These are phyloP conservation scores for Mus spretus DNA, from an alignment of 2,797 vertebrate genomes.

Conservation along the genomic window DNA sequence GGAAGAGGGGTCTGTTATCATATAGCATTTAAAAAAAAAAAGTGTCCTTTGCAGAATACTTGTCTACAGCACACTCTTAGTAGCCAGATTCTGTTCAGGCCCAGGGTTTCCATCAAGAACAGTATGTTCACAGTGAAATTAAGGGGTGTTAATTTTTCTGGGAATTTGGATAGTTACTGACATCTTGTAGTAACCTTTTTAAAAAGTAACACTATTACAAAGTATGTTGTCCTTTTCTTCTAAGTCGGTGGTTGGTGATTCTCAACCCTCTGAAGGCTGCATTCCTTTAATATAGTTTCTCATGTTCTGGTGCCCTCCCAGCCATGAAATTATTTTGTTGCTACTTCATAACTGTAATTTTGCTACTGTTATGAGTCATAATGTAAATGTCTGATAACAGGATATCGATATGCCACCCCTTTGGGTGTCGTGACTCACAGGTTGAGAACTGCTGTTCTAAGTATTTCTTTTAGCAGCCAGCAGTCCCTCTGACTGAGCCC, in stretches of 20 bases:
- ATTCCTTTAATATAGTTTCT: background rate
- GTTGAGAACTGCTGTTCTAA: background rate
- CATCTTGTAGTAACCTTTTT: constrained; percentile 75
- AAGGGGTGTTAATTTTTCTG: constrained; percentile 74
- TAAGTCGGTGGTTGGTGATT: background rate
- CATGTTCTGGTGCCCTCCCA: background rate
- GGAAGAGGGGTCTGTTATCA: background rate
- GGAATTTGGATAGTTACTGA: constrained; percentile 79
- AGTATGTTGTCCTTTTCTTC: background rate
- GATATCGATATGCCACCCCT: background rate
- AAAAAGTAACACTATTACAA: constrained; percentile 79
- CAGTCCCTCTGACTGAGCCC: constrained; percentile 71
- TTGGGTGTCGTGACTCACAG: background rate
- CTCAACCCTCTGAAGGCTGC: background rate
- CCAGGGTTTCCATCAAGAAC: constrained; percentile 68
- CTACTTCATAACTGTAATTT: background rate
- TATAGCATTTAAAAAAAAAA: constrained; percentile 27
- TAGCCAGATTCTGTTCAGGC: constrained; percentile 44
- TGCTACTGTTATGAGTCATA: background rate
- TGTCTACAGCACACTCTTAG: constrained; percentile 46
- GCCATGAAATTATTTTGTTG: background rate
- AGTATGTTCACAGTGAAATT: constrained; percentile 63
- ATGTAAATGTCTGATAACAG: background rate
- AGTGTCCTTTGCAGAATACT: constrained; percentile 44
- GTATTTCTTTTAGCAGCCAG: constrained; percentile 69